Evolutionary conservation across 2,888 invertebrate species (phyloP).

Genomic region (Agrotis clavis): DNA sequence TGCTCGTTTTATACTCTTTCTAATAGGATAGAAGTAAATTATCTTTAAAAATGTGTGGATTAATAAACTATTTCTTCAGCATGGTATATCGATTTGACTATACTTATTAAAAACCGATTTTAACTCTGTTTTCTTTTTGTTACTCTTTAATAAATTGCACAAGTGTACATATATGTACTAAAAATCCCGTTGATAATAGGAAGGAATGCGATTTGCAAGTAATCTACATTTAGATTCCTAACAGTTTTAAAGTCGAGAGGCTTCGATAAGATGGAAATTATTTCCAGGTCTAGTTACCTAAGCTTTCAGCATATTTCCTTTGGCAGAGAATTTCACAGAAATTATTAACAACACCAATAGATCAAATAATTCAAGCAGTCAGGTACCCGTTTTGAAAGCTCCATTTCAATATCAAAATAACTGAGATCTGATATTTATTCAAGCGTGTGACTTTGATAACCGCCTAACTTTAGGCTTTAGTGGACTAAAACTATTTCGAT

Average conservation of each 20-base stretch:
- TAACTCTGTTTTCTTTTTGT: neutral
- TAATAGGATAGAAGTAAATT: too few species aligned
- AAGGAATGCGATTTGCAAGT: neutral
- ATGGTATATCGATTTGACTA: too few species aligned
- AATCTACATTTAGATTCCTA: neutral
- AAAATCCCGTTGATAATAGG: neutral
- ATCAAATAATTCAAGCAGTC: neutral
- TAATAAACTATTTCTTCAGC: too few species aligned
- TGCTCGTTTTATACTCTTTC: too few species aligned
- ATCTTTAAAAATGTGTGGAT: too few species aligned
- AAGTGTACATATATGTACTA: neutral
- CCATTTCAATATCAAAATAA: slow-evolving; percentile 1
- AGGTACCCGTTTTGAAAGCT: neutral
- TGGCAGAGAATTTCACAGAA: neutral
- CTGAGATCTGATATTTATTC: neutral
- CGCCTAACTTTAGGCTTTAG: neutral
- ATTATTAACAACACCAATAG: neutral
- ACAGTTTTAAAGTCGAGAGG: neutral
- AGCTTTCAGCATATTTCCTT: neutral
- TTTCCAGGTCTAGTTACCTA: neutral
- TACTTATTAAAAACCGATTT: neutral
- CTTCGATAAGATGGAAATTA: neutral
- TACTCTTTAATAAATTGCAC: neutral
- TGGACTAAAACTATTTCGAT: slow-evolving; percentile 20
- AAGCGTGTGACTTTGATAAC: slow-evolving; percentile 8